Evolutionary conservation across 2,113 vertebrate genomes (phyloP).

Genomic region (Anseranas semipalmata): DNA sequence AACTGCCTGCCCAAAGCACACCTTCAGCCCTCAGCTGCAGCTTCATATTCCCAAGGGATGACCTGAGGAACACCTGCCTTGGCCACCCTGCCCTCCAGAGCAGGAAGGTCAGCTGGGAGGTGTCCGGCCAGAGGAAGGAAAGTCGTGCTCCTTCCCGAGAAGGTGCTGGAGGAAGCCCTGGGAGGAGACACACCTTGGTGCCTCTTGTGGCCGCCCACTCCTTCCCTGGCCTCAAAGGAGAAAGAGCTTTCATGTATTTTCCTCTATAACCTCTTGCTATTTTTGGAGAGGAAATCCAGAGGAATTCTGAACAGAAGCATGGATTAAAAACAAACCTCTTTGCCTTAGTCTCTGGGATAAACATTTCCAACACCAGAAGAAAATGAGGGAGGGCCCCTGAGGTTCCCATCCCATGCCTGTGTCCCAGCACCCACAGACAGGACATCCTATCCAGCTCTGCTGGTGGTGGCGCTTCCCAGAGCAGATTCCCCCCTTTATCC

Average conservation of each 20-base stretch:
- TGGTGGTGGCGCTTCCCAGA: background rate
- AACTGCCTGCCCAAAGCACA: background rate
- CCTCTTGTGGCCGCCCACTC: background rate
- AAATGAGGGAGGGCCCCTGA: background rate
- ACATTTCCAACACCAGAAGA: background rate
- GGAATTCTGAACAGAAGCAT: conserved; percentile 15
- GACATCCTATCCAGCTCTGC: background rate
- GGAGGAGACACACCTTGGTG: background rate
- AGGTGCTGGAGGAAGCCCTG: background rate
- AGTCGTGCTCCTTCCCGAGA: background rate
- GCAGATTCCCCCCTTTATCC: background rate
- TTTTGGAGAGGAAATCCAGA: conserved; percentile 42
- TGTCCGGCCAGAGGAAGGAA: background rate
- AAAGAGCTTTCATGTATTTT: background rate
- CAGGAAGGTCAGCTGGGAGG: background rate
- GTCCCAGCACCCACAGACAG: background rate
- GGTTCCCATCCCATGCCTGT: fast-evolving
- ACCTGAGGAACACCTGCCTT: background rate
- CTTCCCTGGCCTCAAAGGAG: background rate
- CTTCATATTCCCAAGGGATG: background rate
- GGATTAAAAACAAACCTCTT: background rate
- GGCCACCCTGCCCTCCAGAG: background rate
- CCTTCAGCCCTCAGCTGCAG: background rate
- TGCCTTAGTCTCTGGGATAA: background rate
- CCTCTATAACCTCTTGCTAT: background rate